Evolutionary conservation across 1,140 invertebrate species (phyloP).

Genomic region (Trichonephila inaurata): DNA sequence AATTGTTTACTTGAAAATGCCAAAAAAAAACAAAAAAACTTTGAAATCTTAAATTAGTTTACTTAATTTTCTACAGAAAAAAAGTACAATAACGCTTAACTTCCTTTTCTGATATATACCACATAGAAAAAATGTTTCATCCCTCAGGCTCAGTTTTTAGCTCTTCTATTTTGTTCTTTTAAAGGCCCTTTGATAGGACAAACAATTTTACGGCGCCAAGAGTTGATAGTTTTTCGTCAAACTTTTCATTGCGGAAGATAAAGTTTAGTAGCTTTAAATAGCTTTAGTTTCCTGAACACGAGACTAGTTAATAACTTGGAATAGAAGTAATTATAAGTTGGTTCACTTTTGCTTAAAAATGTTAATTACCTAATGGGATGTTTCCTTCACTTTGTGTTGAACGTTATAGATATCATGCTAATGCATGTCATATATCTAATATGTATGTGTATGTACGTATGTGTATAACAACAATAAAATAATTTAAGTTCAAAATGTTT

Average conservation of each 20-base stretch:
- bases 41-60: too few species aligned
- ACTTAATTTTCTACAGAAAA: too few species aligned
- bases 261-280: not conserved
- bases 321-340: not conserved
- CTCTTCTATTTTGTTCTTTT: not conserved
- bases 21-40: too few species aligned
- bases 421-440: too few species aligned
- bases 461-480: too few species aligned
- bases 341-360: not conserved
- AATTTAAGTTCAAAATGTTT: too few species aligned
- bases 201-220: not conserved
- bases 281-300: not conserved
- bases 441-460: too few species aligned
- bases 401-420: too few species aligned
- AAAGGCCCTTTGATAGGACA: not conserved
- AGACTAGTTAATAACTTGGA: not conserved
- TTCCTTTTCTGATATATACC: not conserved
- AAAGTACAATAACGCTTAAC: too few species aligned
- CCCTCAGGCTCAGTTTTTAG: not conserved
- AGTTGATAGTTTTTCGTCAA: conserved; percentile 11
- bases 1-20: too few species aligned
- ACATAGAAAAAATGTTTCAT: not conserved
- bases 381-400: too few species aligned
- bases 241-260: not conserved
- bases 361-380: too few species aligned